phyloP scores from a whole-genome alignment of 2,888 invertebrate species.

The Thysanoteuthis rhombus region DNA sequence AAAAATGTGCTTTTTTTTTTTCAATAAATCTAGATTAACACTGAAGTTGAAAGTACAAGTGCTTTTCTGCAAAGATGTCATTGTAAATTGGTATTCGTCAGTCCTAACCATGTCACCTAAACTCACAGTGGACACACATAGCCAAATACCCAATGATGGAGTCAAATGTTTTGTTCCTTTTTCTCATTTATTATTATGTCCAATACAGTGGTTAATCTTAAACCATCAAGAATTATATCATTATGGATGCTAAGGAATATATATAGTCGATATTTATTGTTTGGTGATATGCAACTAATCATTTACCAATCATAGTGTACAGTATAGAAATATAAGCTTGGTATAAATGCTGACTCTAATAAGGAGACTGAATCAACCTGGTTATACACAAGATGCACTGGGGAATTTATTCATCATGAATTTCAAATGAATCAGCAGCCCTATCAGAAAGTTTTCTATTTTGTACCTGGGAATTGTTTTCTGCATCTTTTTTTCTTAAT shows the following conservation, averaged over 20 bases:
- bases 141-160: too few species aligned
- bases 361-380: neutral
- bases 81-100: too few species aligned
- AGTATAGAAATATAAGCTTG: neutral
- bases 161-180: too few species aligned
- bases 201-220: too few species aligned
- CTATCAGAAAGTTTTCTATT: neutral
- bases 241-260: too few species aligned
- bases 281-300: neutral
- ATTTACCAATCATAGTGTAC: neutral
- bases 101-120: neutral
- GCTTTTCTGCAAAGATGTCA: too few species aligned
- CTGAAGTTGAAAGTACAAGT: neutral
- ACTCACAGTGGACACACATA: neutral
- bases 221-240: neutral
- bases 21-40: neutral
- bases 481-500: neutral
- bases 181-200: neutral
- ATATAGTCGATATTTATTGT: too few species aligned
- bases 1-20: neutral
- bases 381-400: neutral
- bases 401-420: neutral
- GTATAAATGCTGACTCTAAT: too few species aligned
- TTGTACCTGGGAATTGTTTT: neutral
- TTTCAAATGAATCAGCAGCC: neutral